Conservation (phyloP, 2,797 vertebrate genomes). For the Phalloptychus januarius region DNA sequence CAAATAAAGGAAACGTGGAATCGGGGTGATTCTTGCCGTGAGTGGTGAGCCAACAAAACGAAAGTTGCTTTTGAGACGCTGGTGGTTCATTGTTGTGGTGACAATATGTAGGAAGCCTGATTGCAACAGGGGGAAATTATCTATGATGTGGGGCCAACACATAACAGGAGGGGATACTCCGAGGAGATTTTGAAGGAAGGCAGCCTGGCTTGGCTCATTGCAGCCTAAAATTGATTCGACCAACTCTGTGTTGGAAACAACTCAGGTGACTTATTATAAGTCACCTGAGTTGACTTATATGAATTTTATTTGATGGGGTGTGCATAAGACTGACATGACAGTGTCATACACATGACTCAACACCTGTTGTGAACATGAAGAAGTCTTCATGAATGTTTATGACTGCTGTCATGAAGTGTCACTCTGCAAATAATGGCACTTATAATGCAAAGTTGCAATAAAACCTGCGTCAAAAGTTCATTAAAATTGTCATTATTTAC, state of each 20-base stretch:
- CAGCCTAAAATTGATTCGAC: not conserved
- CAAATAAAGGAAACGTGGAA: not conserved
- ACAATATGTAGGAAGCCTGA: not conserved
- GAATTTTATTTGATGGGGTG: no score
- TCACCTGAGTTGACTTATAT: no score
- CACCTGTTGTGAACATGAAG: no score
- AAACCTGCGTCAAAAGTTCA: no score
- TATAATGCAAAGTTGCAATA: no score
- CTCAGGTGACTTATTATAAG: not conserved
- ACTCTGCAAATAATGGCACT: no score
- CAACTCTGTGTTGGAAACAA: not conserved
- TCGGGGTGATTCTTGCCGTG: not conserved
- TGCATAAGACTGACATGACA: no score
- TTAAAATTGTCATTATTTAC: no score
- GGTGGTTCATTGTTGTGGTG: not conserved
- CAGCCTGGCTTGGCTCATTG: not conserved
- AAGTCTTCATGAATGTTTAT: no score
- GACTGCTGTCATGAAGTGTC: no score
- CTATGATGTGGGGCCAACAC: not conserved
- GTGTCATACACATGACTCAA: no score
- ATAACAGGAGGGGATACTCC: not conserved
- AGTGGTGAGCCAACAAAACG: not conserved
- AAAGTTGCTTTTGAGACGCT: not conserved
- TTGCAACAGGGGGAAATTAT: not conserved
- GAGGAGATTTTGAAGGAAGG: not conserved